Base-by-base conservation (phyloP, 2,113 vertebrate genomes). In the Narcine bancroftii region DNA sequence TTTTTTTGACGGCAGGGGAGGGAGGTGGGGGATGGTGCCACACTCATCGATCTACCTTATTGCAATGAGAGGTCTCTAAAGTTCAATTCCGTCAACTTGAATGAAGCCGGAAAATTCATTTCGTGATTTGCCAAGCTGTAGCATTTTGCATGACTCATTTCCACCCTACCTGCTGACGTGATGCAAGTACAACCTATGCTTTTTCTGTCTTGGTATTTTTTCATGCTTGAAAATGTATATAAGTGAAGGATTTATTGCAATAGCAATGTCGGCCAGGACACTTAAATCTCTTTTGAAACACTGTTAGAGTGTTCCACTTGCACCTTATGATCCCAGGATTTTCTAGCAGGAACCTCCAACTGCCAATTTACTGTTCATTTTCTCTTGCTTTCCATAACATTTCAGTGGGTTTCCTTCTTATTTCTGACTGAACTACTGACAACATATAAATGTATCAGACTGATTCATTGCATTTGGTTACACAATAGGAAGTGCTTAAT, bases 211-310 rank as follows among this genome's bases (percentile, higher is more conserved):
- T 81, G 50, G 50, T 56, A n/a, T 85, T 56, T 3, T n/a, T 56
- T 85, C 3, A 56, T 11, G 0, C 53, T 36, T 60, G 33, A 60
- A 60, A 36, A 21, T 47, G 33, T 60, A 63, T 60, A 63, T 56
- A 87, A 87, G 53, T 87, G 81, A 2, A 87, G 10, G 53, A 60
- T n/a, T 75, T 75, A 75, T 75, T 75, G 53, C 53, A 87, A 56
- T 29, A 56, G 73, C 73, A 39, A 75, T 17, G 19, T 87, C 45
- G 17, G n/a, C 21, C n/a, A 60, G 19, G 81, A 36, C 81, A 87
- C 29, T 83, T 53, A 83, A 53, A 15, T 53, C 26, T 29, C 0
- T 60, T 53, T 60, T 60, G 26, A 1, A 79, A 79, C 24, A 29
- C 47, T 2, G 3, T 17, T 60, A 36, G 15, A 60, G 50, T 36